Evolutionary conservation across 2,888 invertebrate species (phyloP), one percentile per base, ranked within the genome.

Genomic region (Ectemnius continuus): DNA sequence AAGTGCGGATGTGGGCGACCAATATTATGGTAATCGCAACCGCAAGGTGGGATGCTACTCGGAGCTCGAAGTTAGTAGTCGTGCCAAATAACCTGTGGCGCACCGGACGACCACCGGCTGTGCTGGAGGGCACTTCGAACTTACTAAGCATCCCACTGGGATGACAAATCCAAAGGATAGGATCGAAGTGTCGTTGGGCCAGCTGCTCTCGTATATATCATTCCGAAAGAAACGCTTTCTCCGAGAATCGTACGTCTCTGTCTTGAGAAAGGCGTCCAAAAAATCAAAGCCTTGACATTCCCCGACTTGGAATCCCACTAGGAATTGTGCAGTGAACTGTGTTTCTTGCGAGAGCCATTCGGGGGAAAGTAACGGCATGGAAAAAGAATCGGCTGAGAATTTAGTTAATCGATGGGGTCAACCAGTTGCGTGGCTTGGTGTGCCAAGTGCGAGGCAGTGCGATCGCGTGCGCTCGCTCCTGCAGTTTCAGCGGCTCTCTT

Each of bases 351-450:
- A 36, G 1, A 36, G 4, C 2, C 36, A 36, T 36, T 36, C 11
- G 58, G 58, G 8, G 23, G 11, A 14, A 23, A 4, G 11, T 23
- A 58, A 58, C 58, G 58, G 18, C 13, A 23, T 23, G 20, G 14
- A 36, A 36, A 36, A 36, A 11, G 8, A 8, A 36, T 36, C 8
- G 36, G 5, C 36, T 6, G 28, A 20, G 28, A 60, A 46, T 71
- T 84, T 76, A 86, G 85, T 83, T 83, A n/a, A 83, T 83, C 26
- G 86, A 76, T 52, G 36, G 85, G 82, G 69, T 82, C 78, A 57
- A 86, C 81, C 48, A 86, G 80, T 70, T 83, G 75, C 8, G 82
- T 84, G 80, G 47, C 80, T 86, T 86, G n/a, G 82, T 79, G 13
- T 84, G 79, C 60, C 86, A 85, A 36, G 85, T 86, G 69, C 84